phyloP scores from a whole-genome alignment of 2,797 vertebrate genomes.

The Gymnopithys bicolor region DNA sequence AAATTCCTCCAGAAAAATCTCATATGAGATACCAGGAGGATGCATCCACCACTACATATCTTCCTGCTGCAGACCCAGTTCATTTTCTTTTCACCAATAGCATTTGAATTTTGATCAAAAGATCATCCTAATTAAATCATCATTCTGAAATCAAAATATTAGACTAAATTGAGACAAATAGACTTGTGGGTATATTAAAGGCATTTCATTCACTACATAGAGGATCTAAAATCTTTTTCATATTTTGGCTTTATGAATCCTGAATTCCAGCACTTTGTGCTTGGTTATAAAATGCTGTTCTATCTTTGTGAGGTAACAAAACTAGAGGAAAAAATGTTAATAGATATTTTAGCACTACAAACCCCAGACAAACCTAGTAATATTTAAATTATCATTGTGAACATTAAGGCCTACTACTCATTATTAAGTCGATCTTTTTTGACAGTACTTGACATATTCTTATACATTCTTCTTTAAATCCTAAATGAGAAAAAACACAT shows the following conservation, averaged over 20 bases:
- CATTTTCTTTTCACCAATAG: neutral
- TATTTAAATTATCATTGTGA: neutral
- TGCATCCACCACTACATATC: neutral
- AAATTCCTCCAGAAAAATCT: neutral
- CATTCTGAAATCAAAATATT: neutral
- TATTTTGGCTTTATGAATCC: neutral
- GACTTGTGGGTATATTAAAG: neutral
- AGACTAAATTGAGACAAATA: neutral
- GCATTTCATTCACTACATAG: neutral
- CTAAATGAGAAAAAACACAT: neutral
- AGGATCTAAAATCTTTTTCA: neutral
- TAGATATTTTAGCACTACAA: neutral
- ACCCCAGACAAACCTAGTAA: rapidly evolving
- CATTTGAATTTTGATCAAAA: neutral
- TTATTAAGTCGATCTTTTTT: neutral
- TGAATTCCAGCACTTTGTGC: neutral
- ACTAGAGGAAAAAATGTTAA: neutral
- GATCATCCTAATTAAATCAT: neutral
- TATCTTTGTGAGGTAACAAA: neutral
- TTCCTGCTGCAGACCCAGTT: neutral
- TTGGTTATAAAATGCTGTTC: neutral
- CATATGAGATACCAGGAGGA: neutral
- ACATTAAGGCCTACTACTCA: neutral
- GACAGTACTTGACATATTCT: neutral
- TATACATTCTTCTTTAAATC: neutral